Conservation (phyloP, 2,888 invertebrate species). For the Brachyopa scutellaris region DNA sequence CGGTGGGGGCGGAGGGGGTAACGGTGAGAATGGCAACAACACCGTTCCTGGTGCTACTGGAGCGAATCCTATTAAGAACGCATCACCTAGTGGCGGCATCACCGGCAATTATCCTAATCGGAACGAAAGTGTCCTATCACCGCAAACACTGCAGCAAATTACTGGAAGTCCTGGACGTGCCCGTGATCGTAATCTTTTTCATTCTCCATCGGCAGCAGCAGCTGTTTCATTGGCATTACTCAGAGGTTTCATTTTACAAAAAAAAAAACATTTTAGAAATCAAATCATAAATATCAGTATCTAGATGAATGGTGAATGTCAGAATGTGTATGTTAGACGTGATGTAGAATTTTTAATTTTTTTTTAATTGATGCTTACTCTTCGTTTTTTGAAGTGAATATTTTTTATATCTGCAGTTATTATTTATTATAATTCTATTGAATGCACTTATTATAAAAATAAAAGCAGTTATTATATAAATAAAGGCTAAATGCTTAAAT, state of each 20-base stretch:
- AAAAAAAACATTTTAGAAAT: conserved; percentile 39
- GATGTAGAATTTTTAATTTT: conserved; percentile 11
- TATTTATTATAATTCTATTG: not conserved
- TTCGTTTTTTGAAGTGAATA: no score
- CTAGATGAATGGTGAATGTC: conserved; percentile 41
- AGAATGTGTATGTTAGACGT: conserved; percentile 32
- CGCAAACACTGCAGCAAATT: conserved; percentile 80
- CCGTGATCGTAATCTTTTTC: conserved; percentile 81
- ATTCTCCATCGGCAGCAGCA: conserved; percentile 79
- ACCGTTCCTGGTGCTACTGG: conserved; percentile 69
- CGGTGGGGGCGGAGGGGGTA: conserved; percentile 58
- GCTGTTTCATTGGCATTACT: conserved; percentile 80
- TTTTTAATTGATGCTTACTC: conserved; percentile 14
- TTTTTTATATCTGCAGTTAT: not conserved
- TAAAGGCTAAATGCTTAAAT: no score
- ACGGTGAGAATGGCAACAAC: conserved; percentile 58
- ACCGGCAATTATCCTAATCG: conserved; percentile 71
- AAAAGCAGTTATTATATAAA: no score
- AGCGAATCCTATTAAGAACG: conserved; percentile 46
- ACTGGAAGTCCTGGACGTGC: conserved; percentile 81
- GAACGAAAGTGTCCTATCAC: conserved; percentile 73
- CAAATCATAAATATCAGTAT: conserved; percentile 34
- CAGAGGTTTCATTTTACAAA: conserved; percentile 78
- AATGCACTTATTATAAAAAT: not conserved
- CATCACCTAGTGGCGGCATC: conserved; percentile 72